Conservation (phyloP, 2,888 invertebrate species). For the Troides helena region DNA sequence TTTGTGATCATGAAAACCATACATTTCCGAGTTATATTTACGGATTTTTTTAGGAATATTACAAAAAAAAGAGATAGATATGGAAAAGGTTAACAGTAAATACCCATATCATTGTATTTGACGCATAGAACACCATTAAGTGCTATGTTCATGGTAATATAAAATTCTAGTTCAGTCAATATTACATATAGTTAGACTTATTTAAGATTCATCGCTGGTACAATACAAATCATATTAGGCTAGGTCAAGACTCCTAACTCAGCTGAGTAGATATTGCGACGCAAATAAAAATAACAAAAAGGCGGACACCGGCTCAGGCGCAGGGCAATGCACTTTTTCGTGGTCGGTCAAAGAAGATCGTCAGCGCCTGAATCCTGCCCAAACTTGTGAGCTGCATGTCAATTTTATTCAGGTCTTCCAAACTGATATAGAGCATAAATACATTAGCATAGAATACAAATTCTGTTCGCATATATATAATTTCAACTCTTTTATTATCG, state of each 20-base stretch:
- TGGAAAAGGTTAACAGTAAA: background rate
- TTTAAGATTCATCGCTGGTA: constrained; percentile 34
- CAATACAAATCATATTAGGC: constrained; percentile 70
- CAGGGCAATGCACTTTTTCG: constrained; percentile 75
- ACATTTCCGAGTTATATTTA: background rate
- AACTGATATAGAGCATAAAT: constrained; percentile 36
- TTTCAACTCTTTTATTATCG: constrained; percentile 26
- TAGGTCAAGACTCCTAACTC: constrained; percentile 76
- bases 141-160: background rate
- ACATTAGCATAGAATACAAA: constrained; percentile 15
- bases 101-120: background rate
- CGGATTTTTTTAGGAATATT: background rate
- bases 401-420: constrained; percentile 41
- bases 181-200: background rate
- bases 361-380: constrained; percentile 48
- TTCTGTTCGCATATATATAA: background rate
- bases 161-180: background rate
- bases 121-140: background rate
- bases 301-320: constrained; percentile 46
- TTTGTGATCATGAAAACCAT: background rate
- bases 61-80: background rate
- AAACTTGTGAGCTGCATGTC: constrained; percentile 61
- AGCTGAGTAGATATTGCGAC: constrained; percentile 59
- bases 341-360: constrained; percentile 62
- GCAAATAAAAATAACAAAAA: constrained; percentile 55